Evolutionary conservation across 1,140 invertebrate genomes (phyloP).

Genomic region (Tetragonula clypearis): DNA sequence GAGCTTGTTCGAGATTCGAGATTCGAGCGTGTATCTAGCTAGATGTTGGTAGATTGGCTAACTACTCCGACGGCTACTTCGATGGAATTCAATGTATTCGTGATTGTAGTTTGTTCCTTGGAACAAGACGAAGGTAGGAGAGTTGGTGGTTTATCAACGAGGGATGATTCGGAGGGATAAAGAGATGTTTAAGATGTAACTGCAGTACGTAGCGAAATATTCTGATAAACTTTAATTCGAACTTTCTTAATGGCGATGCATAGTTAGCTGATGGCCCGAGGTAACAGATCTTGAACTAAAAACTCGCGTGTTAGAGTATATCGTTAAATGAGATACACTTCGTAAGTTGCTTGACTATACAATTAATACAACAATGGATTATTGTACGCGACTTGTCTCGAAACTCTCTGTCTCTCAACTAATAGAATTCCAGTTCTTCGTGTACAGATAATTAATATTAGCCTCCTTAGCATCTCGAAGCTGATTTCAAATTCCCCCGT

Average conservation of each 20-base stretch:
- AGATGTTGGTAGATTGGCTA: neutral
- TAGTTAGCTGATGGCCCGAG: too few relatives aligned
- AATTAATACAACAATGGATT: neutral
- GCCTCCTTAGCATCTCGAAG: too few relatives aligned
- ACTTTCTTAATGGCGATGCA: neutral
- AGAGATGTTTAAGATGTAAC: neutral
- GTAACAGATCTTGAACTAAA: too few relatives aligned
- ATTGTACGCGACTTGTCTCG: neutral
- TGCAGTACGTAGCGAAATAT: neutral
- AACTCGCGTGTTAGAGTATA: too few relatives aligned
- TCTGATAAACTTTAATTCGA: neutral
- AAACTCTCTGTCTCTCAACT: neutral
- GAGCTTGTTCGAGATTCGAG: neutral
- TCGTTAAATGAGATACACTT: neutral
- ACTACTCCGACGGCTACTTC: neutral
- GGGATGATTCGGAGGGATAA: neutral
- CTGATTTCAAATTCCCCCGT: too few relatives aligned
- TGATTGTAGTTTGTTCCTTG: neutral
- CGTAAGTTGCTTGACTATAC: neutral
- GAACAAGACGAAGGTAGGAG: neutral
- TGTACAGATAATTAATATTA: too few relatives aligned
- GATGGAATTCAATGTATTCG: neutral
- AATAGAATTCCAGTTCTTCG: neutral
- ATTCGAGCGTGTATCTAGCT: neutral
- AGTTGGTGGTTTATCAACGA: neutral